These are phyloP conservation scores for Danio kyathit DNA, from an alignment of 2,797 vertebrate genomes.

Conservation along the genomic window DNA sequence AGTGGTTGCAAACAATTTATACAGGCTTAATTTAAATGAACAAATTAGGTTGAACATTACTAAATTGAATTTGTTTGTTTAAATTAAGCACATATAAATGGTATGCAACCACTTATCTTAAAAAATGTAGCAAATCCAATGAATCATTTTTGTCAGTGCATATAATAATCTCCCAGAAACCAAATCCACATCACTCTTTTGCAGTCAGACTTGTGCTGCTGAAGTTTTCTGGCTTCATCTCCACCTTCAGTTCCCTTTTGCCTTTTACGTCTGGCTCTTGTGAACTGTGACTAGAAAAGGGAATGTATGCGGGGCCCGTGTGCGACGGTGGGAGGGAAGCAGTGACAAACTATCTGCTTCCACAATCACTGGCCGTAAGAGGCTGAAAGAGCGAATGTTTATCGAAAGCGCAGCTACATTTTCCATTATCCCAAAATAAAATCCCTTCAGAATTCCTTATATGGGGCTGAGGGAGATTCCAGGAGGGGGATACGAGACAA, in stretches of 20 bases:
- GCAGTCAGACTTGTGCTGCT: neutral
- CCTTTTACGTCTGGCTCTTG: conserved; percentile 73
- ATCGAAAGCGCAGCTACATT: conserved; percentile 78
- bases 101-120: no score
- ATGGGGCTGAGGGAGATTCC: conserved; percentile 83
- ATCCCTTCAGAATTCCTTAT: conserved; percentile 83
- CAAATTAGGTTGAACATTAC: no score
- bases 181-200: neutral
- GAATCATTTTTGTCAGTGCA: no score
- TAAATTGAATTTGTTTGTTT: no score
- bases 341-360: conserved; percentile 73
- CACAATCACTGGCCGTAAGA: conserved; percentile 72
- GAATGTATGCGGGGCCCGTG: conserved; percentile 73
- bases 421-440: conserved; percentile 83
- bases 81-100: no score
- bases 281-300: conserved; percentile 80
- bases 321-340: conserved; percentile 20
- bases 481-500: conserved; percentile 74
- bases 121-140: no score
- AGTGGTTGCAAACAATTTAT: no score
- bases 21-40: no score
- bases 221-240: conserved; percentile 49
- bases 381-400: conserved; percentile 79
- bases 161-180: neutral
- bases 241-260: conserved; percentile 58